Evolutionary conservation across 2,113 vertebrate genomes (phyloP), one percentile per base, ranked within the genome.

Genomic region (Alligator mississippiensis): DNA sequence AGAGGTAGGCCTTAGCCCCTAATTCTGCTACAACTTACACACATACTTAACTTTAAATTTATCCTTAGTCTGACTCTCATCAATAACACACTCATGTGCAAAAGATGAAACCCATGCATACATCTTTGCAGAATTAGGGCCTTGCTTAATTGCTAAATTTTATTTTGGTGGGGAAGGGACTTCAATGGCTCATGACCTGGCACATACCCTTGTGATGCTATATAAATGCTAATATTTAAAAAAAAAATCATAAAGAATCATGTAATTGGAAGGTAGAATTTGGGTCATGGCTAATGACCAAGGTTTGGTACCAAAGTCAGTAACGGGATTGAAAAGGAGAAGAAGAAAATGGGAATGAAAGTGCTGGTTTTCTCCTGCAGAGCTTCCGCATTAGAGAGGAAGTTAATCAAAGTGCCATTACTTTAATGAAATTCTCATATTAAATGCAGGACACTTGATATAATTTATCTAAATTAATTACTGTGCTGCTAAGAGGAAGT

Each of bases 401-500:
- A 96, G 80, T 70, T 94, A 97, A 97, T 97, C 85, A 96, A 88
- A 94, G 75, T 2, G 3, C 93, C 83, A 91, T 97, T 96, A 80
- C 63, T 93, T 94, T 84, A 96, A 97, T 96, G 91, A 96, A 95
- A 91, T 94, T 90, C 87, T 95, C 85, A 92, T 94, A 94, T 92
- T 91, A 95, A 96, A 97, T 88, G 66, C 91, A 95, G 95, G 94
- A 93, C 85, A 93, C 87, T 94, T 94, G 78, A 96, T 95, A 88
- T 85, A 96, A 97, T 95, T 96, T 97, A 96, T 84, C 88, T 93
- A 96, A 96, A 97, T 98, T 97, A 98, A 97, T 97, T 94, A 92
- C 80, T 85, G 87, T 91, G 61, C 92, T 81, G 78, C 91, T 96
- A 95, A 96, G 77, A 96, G 74, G 63, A 95, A 97, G 76, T 74